phyloP scores from a whole-genome alignment of 2,888 invertebrate species.

The Cyrtodaria siliqua region DNA sequence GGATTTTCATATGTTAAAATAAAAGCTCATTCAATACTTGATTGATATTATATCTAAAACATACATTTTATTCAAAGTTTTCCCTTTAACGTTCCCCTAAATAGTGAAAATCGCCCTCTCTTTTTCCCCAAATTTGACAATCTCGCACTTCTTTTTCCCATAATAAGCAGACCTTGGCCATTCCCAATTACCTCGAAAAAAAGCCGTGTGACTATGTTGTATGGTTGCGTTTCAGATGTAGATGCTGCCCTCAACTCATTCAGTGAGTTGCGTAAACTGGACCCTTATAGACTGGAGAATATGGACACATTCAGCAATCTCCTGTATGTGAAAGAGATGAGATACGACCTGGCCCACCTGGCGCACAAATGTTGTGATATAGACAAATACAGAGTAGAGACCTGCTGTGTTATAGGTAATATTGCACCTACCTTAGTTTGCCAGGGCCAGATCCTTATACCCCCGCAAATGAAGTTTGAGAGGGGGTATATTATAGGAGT shows the following conservation, averaged over 20 bases:
- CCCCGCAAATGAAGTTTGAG: no score
- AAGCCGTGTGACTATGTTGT: not conserved
- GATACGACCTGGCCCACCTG: conserved; percentile 95
- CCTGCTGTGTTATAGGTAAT: conserved; percentile 98
- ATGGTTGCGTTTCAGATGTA: conserved; percentile 90
- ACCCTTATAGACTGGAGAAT: conserved; percentile 97
- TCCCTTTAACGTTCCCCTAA: no score
- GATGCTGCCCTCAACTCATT: conserved; percentile 95
- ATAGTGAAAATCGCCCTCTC: no score
- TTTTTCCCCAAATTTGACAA: no score
- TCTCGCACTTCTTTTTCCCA: not conserved
- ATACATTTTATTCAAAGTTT: no score
- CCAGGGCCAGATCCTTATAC: no score
- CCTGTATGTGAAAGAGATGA: conserved; percentile 96
- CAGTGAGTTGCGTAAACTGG: conserved; percentile 92
- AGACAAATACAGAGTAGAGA: conserved; percentile 98
- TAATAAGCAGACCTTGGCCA: not conserved
- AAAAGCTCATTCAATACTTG: no score
- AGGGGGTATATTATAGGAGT: no score
- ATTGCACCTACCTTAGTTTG: no score
- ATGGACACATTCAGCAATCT: conserved; percentile 99
- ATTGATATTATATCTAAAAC: no score
- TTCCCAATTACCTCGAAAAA: not conserved
- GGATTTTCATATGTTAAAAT: no score
- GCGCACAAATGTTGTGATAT: conserved; percentile 97